These are phyloP conservation scores for Mactromeris polynyma DNA, from an alignment of 2,888 invertebrate species.

Conservation along the genomic window DNA sequence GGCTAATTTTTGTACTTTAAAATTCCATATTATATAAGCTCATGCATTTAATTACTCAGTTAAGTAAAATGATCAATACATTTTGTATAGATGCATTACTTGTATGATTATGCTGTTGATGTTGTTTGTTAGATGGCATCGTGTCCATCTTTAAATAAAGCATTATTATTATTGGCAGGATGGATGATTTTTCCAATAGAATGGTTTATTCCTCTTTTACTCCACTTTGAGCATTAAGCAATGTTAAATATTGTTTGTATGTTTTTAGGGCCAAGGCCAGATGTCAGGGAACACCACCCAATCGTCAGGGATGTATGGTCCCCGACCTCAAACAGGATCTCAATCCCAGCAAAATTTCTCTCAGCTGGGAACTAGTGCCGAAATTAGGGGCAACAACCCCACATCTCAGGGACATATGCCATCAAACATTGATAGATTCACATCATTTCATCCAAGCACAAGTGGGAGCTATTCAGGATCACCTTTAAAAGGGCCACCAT, in stretches of 20 bases:
- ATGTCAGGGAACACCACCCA: conserved; percentile 60
- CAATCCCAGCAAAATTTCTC: conserved; percentile 66
- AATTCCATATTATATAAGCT: no score
- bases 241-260: neutral
- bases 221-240: no score
- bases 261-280: conserved; percentile 60
- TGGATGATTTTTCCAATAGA: no score
- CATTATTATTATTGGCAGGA: no score
- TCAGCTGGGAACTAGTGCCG: conserved; percentile 67
- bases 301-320: conserved; percentile 60
- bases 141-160: no score
- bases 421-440: conserved; percentile 57
- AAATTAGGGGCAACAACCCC: conserved; percentile 65
- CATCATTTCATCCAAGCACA: conserved; percentile 62
- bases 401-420: conserved; percentile 65
- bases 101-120: no score
- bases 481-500: conserved; percentile 65
- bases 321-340: conserved; percentile 67
- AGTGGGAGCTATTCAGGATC: conserved; percentile 55
- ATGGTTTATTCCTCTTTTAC: no score
- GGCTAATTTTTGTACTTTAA: no score
- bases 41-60: no score
- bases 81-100: no score
- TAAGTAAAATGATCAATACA: no score
- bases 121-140: no score